Percentiles rank a stretch among this genome's conserved stretches.
These are phyloP conservation scores for Arizona elegans DNA, from an alignment of 2,113 vertebrate species.

Conservation along the genomic window DNA sequence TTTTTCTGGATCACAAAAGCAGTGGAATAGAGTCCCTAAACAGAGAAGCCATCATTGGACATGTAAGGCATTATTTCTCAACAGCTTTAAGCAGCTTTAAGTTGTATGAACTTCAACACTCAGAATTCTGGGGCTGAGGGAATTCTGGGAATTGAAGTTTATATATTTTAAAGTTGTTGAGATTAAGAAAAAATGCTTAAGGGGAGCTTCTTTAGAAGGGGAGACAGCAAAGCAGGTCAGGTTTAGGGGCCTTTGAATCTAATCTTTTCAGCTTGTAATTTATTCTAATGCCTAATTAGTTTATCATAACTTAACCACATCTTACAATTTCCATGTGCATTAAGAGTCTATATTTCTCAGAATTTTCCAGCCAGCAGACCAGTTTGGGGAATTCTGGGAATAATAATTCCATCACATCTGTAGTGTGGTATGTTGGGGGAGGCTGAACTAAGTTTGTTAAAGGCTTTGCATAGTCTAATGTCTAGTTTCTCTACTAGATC, in stretches of 20 bases:
- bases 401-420: not conserved
- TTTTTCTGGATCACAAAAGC: not conserved
- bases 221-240: not conserved
- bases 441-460: not conserved
- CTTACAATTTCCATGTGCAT: not conserved
- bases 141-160: too few species aligned
- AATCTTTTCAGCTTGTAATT: not conserved
- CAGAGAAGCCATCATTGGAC: not conserved
- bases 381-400: not conserved
- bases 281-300: not conserved
- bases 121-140: too few species aligned
- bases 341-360: not conserved
- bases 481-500: not conserved
- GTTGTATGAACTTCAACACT: too few species aligned
- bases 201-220: not conserved
- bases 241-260: not conserved
- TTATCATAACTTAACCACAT: not conserved
- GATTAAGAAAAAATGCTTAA: not conserved
- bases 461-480: not conserved
- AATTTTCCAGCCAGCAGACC: not conserved
- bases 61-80: too few species aligned
- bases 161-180: too few species aligned
- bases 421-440: not conserved
- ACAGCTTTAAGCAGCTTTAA: too few species aligned
- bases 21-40: not conserved